Conservation (phyloP, 1,140 invertebrate genomes). For the Drosophila gunungcola region DNA sequence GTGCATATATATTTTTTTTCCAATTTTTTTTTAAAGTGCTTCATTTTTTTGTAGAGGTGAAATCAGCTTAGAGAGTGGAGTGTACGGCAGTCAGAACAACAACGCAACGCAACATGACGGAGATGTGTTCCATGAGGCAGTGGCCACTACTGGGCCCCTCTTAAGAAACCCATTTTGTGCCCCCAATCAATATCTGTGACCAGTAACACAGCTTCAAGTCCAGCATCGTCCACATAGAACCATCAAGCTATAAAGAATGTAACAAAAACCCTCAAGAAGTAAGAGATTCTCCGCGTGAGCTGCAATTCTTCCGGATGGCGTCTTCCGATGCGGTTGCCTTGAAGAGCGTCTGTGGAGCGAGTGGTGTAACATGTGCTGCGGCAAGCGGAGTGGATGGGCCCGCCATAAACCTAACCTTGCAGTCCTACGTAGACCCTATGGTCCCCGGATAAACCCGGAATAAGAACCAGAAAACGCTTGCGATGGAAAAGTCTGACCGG, state of each 20-base stretch:
- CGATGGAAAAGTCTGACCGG: slow-evolving; percentile 38
- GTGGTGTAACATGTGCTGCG: slow-evolving; percentile 25
- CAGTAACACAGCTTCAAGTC: slow-evolving; percentile 14
- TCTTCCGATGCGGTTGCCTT: slow-evolving; percentile 5
- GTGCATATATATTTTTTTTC: slow-evolving; percentile 1
- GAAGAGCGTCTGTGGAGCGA: slow-evolving; percentile 1
- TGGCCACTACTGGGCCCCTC: slow-evolving; percentile 8
- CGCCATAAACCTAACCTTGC: slow-evolving; percentile 23
- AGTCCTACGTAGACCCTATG: slow-evolving; percentile 6
- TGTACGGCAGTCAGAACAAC: neutral
- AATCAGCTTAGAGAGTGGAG: slow-evolving; percentile 6
- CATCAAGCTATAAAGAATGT: slow-evolving; percentile 6
- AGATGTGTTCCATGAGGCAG: slow-evolving; percentile 18
- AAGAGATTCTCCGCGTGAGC: slow-evolving; percentile 7
- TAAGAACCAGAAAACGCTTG: slow-evolving; percentile 41
- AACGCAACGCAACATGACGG: neutral
- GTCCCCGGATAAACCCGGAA: neutral
- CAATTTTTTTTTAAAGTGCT: slow-evolving; percentile 10
- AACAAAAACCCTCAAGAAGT: neutral
- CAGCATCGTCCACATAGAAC: slow-evolving; percentile 14
- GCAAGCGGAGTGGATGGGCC: slow-evolving; percentile 11
- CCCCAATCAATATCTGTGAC: slow-evolving; percentile 7
- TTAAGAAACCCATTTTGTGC: neutral
- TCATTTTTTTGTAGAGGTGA: slow-evolving; percentile 15
- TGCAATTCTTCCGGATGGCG: slow-evolving; percentile 9